phyloP scores from a whole-genome alignment of 2,888 invertebrate genomes.

The Mantis religiosa region DNA sequence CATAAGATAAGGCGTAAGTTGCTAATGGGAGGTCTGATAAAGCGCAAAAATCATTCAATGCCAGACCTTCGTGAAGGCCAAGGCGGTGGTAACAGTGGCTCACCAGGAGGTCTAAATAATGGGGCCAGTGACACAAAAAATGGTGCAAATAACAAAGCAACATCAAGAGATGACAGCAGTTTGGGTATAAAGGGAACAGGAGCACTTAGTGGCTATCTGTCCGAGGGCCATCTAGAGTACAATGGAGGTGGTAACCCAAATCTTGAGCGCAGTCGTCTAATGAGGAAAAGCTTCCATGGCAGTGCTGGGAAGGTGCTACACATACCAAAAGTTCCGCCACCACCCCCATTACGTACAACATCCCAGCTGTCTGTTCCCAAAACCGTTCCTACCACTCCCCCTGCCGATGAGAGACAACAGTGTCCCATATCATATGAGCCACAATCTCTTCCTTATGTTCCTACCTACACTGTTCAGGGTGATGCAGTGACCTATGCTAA shows the following conservation, averaged over 20 bases:
- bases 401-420: conserved; percentile 3
- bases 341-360: conserved; percentile 74
- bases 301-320: conserved; percentile 77
- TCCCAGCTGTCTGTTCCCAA: conserved; percentile 69
- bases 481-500: conserved; percentile 48
- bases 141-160: conserved; percentile 28
- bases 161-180: conserved; percentile 62
- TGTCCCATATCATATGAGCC: conserved; percentile 45
- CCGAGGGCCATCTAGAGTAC: conserved; percentile 82
- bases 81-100: conserved; percentile 28
- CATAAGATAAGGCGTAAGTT: conserved; percentile 84
- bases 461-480: conserved; percentile 50
- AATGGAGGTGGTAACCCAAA: conserved; percentile 59
- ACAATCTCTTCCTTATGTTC: conserved; percentile 59
- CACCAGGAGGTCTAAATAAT: conserved; percentile 15
- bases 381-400: conserved; percentile 33
- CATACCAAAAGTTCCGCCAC: conserved; percentile 79
- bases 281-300: conserved; percentile 85
- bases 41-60: conserved; percentile 86
- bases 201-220: conserved; percentile 72
- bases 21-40: conserved; percentile 83
- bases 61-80: conserved; percentile 84
- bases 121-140: conserved; percentile 34
- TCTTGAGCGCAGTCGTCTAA: conserved; percentile 77
- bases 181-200: conserved; percentile 59